A percentile compares a stretch with the other conserved stretches of the same genome.
These are phyloP conservation scores for Melipona beecheii DNA, from an alignment of 2,888 invertebrate genomes.

Conservation along the genomic window DNA sequence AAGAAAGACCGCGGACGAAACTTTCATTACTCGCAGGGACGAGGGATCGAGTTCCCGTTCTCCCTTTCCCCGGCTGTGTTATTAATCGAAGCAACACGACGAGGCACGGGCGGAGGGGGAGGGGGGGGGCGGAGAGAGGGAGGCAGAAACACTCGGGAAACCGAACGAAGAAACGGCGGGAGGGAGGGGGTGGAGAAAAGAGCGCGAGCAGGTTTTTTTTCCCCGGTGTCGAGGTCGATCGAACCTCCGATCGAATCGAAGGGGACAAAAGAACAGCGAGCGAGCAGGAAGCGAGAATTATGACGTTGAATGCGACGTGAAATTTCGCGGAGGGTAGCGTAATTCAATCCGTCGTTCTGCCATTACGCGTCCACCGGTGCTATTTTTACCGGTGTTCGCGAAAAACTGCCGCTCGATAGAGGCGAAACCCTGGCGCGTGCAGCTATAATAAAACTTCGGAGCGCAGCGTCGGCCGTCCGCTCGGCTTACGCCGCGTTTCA, in stretches of 20 bases:
- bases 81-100: constrained; percentile 51
- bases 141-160: not conserved
- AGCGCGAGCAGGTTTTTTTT: constrained; percentile 36
- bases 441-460: not conserved
- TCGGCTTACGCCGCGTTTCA: not conserved
- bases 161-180: not conserved
- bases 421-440: not conserved
- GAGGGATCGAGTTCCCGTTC: constrained; percentile 12
- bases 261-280: constrained; percentile 24
- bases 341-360: constrained; percentile 37
- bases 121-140: too few species aligned
- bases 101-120: not conserved
- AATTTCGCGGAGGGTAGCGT: constrained; percentile 34
- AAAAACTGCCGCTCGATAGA: not conserved
- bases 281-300: constrained; percentile 26
- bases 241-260: constrained; percentile 1
- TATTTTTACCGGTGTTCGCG: constrained; percentile 41
- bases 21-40: constrained; percentile 50
- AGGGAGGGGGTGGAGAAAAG: too few species aligned
- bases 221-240: not conserved
- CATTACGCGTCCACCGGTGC: constrained; percentile 13
- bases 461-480: not conserved
- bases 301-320: constrained; percentile 34
- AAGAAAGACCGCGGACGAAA: constrained; percentile 34
- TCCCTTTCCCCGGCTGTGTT: constrained; percentile 12